Percentiles rank a stretch among this genome's conserved stretches.
phyloP scores from a whole-genome alignment of 2,888 invertebrate genomes.

The Hirtodrosophila duncani region DNA sequence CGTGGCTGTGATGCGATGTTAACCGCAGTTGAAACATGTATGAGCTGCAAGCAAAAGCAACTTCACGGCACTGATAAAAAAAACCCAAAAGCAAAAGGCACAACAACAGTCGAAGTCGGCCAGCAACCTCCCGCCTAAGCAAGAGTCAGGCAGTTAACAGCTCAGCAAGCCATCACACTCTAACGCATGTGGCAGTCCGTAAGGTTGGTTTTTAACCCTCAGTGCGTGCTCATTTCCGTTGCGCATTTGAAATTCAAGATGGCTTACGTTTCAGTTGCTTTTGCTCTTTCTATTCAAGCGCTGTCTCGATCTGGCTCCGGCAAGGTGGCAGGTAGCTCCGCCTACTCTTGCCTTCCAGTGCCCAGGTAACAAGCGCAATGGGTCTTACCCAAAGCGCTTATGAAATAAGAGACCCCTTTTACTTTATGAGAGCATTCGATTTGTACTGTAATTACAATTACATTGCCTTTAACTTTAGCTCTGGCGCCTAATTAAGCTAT shows the following conservation, averaged over 20 bases:
- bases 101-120: no score
- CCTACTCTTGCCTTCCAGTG: conserved; percentile 20
- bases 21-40: no score
- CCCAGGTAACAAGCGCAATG: conserved; percentile 40
- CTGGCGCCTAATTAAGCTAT: conserved; percentile 60
- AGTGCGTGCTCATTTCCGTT: conserved; percentile 47
- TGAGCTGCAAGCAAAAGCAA: no score
- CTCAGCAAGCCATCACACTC: no score
- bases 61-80: no score
- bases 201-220: conserved; percentile 56
- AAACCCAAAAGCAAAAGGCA: no score
- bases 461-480: conserved; percentile 57
- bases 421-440: conserved; percentile 60
- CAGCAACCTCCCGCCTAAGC: no score
- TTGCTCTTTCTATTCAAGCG: conserved; percentile 14
- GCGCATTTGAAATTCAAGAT: conserved; percentile 66
- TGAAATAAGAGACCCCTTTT: conserved; percentile 48
- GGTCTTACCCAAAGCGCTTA: no score
- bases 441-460: conserved; percentile 45
- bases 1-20: no score
- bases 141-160: no score
- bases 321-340: conserved; percentile 46
- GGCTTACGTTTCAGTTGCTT: conserved; percentile 53
- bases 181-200: no score
- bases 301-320: conserved; percentile 12